Base-by-base conservation (phyloP, 1,140 invertebrate genomes). In the Adelges cooleyi region DNA sequence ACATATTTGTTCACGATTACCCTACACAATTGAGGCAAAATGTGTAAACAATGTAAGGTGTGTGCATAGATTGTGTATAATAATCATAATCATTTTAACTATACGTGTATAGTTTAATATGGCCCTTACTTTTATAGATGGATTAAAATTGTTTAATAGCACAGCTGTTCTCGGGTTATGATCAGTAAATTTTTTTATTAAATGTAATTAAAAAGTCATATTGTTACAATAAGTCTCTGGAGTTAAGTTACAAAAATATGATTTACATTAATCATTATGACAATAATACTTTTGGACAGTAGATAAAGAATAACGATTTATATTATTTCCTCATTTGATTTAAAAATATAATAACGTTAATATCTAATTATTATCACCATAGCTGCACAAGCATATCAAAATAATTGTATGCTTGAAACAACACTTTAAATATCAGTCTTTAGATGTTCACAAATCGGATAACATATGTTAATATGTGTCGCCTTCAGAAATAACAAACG, bases 361-460 rank as follows among this genome's bases (percentile, higher is more conserved):
- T 33, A 62, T 33, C 25, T 62, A 62, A 62, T 62, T 62, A 62
- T 62, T 62, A 62, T 62, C 56, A 62, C 56, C 56, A 48, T 48
- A 6, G 56, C 40, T 59, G 53, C 53, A 59, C 53, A 59, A 59
- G 44, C 56, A 62, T 62, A 46, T 46, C 11, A 40, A 48, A 17
- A 62, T 25, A 59, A 33, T 23, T 17, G 29, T 62, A 33, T 62
- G 56, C 46, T 62, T 62, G 56, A 20, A 8, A 18, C 56, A 62
- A 62, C 56, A 48, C 42, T 62, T 62, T 62, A 62, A 62, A 62
- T 62, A 62, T 62, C 56, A 62, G 56, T 62, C 56, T 62, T 62
- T 62, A 25, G 56, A 62, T 62, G 56, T 62, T 62, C 17, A 62
- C 56, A 48, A 33, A 48, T 62, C 27, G 56, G 56, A 62, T 62